A percentile compares a stretch with the other conserved stretches of the same genome.
Conservation (phyloP, 1,140 invertebrate genomes). For the Scaptomyza pallida region DNA sequence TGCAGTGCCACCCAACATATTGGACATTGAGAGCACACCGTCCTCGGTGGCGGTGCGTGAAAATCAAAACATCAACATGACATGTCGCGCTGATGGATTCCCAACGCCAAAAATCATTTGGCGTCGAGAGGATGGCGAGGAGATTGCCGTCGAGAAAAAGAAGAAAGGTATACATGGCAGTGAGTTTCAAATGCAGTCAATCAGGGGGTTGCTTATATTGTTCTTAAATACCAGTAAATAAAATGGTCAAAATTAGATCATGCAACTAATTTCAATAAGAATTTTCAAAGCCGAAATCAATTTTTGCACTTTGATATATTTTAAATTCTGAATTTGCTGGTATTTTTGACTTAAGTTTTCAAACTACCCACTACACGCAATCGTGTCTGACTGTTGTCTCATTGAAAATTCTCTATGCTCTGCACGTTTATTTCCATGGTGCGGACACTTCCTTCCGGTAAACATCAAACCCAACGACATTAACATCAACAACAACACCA, state of each 20-base stretch:
- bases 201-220: slow-evolving; percentile 3
- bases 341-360: slow-evolving; percentile 8
- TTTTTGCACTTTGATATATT: neutral
- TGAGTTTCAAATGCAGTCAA: neutral
- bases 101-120: slow-evolving; percentile 95
- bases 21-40: slow-evolving; percentile 92
- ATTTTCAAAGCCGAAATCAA: too few species aligned
- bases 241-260: neutral
- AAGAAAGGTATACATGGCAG: slow-evolving; percentile 89
- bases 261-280: too few species aligned
- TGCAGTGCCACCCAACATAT: slow-evolving; percentile 94
- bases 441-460: slow-evolving; percentile 40
- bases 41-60: slow-evolving; percentile 94
- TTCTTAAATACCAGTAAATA: slow-evolving; percentile 8
- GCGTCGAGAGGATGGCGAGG: slow-evolving; percentile 94
- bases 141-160: slow-evolving; percentile 91
- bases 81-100: slow-evolving; percentile 94
- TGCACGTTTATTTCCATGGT: slow-evolving; percentile 58
- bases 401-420: slow-evolving; percentile 42
- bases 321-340: neutral
- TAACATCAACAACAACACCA: slow-evolving; percentile 67
- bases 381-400: slow-evolving; percentile 22
- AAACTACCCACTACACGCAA: slow-evolving; percentile 15
- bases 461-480: slow-evolving; percentile 36
- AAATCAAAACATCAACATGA: slow-evolving; percentile 94